Percentiles rank a stretch among this genome's conserved stretches.
phyloP scores from a whole-genome alignment of 2,888 invertebrate genomes.

The Drosophila engyochracea region DNA sequence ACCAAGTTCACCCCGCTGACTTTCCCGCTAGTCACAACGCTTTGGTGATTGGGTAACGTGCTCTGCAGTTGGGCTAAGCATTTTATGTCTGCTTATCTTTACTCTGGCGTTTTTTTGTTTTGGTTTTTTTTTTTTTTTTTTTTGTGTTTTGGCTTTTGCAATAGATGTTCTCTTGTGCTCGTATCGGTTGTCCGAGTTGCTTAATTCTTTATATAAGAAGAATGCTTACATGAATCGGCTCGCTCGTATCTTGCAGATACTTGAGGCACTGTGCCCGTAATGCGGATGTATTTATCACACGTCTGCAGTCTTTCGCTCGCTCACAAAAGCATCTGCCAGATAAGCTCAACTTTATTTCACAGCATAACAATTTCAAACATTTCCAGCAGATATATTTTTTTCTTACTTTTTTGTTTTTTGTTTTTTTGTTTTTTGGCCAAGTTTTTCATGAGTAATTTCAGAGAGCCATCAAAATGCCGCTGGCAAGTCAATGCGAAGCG shows the following conservation, averaged over 20 bases:
- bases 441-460: conserved; percentile 68
- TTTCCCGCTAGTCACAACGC: neutral
- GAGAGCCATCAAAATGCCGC: conserved; percentile 69
- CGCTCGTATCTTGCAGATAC: conserved; percentile 72
- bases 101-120: conserved; percentile 4
- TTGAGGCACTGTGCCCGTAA: conserved; percentile 54
- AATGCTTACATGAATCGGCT: conserved; percentile 49
- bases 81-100: conserved; percentile 48
- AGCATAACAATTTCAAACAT: conserved; percentile 67
- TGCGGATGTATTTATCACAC: conserved; percentile 82
- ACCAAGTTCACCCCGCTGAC: conserved; percentile 7
- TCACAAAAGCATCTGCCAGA: conserved; percentile 66
- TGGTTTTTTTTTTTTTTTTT: conserved; percentile 6
- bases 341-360: conserved; percentile 57
- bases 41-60: conserved; percentile 36
- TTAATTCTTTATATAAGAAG: conserved; percentile 61
- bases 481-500: conserved; percentile 52
- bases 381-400: conserved; percentile 42
- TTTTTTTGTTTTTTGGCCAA: conserved; percentile 34
- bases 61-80: conserved; percentile 46
- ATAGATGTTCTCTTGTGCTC: conserved; percentile 44
- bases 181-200: conserved; percentile 47
- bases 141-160: conserved; percentile 37
- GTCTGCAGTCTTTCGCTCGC: conserved; percentile 56
- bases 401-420: neutral